Conservation (phyloP, 2,888 invertebrate species). For the Drosophila mimica region DNA sequence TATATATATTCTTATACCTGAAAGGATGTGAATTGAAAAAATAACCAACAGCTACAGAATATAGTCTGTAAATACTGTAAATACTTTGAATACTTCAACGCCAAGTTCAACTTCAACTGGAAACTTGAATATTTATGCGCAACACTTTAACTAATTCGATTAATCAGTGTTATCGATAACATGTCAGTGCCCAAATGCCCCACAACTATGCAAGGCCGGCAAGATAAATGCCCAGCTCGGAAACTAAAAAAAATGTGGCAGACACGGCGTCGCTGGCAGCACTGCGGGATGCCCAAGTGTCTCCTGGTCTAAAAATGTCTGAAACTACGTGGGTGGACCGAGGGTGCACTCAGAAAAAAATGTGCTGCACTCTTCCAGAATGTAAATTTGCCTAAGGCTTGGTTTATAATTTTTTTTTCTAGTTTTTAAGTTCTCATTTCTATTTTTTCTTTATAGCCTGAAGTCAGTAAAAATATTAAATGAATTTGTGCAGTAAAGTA, state of each 20-base stretch:
- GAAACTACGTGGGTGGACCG: neutral
- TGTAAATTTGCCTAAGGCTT: neutral
- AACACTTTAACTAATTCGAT: constrained; percentile 29
- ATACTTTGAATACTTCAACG: neutral
- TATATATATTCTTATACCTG: neutral
- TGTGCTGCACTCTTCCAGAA: fast-evolving
- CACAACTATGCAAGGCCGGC: neutral
- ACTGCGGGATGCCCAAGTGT: constrained; percentile 53
- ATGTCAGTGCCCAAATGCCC: constrained; percentile 44
- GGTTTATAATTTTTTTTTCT: fast-evolving
- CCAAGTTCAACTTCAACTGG: neutral
- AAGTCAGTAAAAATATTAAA: too few species aligned
- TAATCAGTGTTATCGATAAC: constrained; percentile 55
- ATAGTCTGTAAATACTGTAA: too few species aligned
- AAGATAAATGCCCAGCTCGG: constrained; percentile 39
- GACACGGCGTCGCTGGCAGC: constrained; percentile 67
- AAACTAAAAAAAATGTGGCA: constrained; percentile 32
- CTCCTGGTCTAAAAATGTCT: constrained; percentile 6
- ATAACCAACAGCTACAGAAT: neutral
- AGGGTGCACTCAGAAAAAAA: neutral
- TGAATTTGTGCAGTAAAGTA: too few species aligned
- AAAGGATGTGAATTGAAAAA: neutral
- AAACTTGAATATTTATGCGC: neutral
- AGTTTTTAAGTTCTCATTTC: neutral
- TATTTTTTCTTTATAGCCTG: too few species aligned